Evolutionary conservation across 2,888 invertebrate genomes (phyloP).

Genomic region (Branchinecta sandiegonensis): DNA sequence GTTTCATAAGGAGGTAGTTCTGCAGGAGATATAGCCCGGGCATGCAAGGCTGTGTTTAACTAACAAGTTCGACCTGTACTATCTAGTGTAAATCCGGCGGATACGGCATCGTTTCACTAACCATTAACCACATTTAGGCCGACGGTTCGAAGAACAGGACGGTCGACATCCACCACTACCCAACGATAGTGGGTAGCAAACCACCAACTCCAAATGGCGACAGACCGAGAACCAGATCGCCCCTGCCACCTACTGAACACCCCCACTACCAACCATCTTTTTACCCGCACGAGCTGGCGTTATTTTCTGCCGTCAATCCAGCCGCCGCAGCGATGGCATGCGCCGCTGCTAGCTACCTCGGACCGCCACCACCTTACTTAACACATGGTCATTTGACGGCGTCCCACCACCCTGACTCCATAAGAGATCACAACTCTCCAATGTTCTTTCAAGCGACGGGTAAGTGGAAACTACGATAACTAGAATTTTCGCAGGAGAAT

Average conservation of each 20-base stretch:
- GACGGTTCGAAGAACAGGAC: no score
- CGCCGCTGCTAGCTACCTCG: conserved; percentile 19
- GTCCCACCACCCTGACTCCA: not conserved
- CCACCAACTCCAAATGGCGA: not conserved
- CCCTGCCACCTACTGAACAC: conserved; percentile 31
- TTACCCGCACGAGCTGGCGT: conserved; percentile 19
- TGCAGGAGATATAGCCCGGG: no score
- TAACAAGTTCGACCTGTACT: no score
- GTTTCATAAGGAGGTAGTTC: no score
- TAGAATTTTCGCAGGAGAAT: no score
- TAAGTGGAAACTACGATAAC: not conserved
- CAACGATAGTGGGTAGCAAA: not conserved
- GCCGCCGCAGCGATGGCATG: conserved; percentile 23
- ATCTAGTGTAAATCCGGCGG: no score
- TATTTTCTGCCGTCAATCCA: conserved; percentile 22
- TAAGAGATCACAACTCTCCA: conserved; percentile 17
- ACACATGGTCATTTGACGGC: conserved; percentile 15
- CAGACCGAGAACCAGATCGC: not conserved
- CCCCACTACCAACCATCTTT: conserved; percentile 30
- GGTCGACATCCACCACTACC: no score
- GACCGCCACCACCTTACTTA: conserved; percentile 18
- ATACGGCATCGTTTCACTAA: no score
- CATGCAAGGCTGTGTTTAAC: no score
- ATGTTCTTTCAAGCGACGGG: conserved; percentile 23
- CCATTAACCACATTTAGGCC: no score